Evolutionary conservation across 2,113 vertebrate species (phyloP), one percentile per base, ranked within the genome.

Genomic region (Cochlearius cochlearius): DNA sequence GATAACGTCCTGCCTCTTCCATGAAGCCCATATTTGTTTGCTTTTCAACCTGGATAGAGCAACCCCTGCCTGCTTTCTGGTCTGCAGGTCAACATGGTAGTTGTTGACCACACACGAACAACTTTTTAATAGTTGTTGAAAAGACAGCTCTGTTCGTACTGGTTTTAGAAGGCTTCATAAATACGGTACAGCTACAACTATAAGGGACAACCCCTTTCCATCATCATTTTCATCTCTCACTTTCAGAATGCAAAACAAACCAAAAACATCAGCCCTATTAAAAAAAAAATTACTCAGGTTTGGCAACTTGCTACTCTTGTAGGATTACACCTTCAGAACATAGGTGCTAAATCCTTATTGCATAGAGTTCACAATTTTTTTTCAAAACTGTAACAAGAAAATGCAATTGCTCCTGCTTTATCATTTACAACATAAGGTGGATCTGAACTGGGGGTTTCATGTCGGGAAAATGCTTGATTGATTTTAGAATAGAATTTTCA

Each of bases 401-500:
- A 8, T 50, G 43, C 87, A 89, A 92, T 89, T 95, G 62, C 7
- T 91, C 45, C 88, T 89, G 49, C 32, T 91, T 91, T 86, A 87
- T 59, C 63, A 69, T 81, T 95, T 78, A 77, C 41, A 75, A 14
- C 59, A 45, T 77, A 77, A 86, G 26, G 60, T 79, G 36, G n/a
- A 76, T 75, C 67, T 92, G 85, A 92, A 92, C 52, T 47, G 36
- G 10, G 10, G 19, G 53, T 69, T 94, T 88, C 36, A 12, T 67
- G 36, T 81, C 6, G 5, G 30, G 68, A 95, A 96, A 69, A 83
- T 60, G 26, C 19, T 73, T 68, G 25, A 76, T 30, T 83, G 63
- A 87, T 95, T 96, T 95, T 94, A 36, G 52, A 95, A 83, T 66
- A 88, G 32, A 86, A 75, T 91, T 49, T 49, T 95, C 77, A 78